Evolutionary conservation across 2,797 vertebrate species (phyloP), one percentile per base, ranked within the genome.

Genomic region (Schizopygopsis pylzovi): DNA sequence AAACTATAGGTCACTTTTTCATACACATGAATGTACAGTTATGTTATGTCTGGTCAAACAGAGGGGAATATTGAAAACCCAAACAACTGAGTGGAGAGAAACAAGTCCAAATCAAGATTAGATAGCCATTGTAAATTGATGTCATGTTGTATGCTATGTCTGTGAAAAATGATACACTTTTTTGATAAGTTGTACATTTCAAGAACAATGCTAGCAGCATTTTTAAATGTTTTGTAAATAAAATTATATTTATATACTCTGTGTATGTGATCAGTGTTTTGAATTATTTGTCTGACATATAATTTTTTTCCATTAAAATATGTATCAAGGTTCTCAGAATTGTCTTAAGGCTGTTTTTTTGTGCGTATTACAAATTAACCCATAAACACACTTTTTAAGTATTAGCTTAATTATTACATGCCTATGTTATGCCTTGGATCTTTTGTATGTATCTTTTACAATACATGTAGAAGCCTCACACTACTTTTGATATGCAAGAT

Each of bases 161-260:
- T 86, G 71, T 82, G 59, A 47, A 85, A 77, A 77, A 78, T 59
- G 22, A 83, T 82, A 84, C 81, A 45, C 15, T 82, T 88, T 87
- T 85, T 83, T 80, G 68, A 54, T 37, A 41, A 20, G 13, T 81
- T 85, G 76, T 86, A 65, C 25, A 59, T 84, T 71, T 79, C 49
- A 63, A 16, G 20, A 85, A 72, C 65, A 82, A 70, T 70, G 11
- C 11, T 43, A 52, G 77, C 43, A 28, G 56, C 33, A 25, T 81
- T 81, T 85, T 77, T 87, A 79, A 88, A 90, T 90, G 89, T 90
- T 92, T 90, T 93, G 93, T 92, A 92, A 91, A 92, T 93, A 92
- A 54, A 87, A 89, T 87, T 75, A 89, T 93, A 92, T 92, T 92
- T 92, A 91, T 93, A 90, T 92, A 87, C 88, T 85, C 85, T 63